Conservation (phyloP, 1,140 invertebrate species). For the Musca vetustissima region DNA sequence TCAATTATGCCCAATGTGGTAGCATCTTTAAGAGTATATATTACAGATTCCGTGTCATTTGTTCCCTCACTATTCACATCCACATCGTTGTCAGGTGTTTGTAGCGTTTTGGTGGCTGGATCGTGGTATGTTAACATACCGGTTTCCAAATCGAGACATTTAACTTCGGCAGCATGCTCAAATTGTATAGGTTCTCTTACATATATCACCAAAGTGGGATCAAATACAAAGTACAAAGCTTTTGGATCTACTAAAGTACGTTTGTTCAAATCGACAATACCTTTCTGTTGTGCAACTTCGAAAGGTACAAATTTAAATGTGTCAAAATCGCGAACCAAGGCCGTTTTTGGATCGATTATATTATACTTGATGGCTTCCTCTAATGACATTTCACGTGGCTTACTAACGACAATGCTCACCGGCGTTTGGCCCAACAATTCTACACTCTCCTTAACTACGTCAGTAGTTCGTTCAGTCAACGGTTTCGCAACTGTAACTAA, state of each 20-base stretch:
- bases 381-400: constrained; percentile 68
- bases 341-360: constrained; percentile 74
- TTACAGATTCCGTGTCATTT: constrained; percentile 55
- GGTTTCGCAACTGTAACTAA: constrained; percentile 73
- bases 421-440: constrained; percentile 51
- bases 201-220: constrained; percentile 72
- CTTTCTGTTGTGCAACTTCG: constrained; percentile 69
- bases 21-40: constrained; percentile 82
- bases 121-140: constrained; percentile 79
- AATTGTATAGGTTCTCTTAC: constrained; percentile 72
- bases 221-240: constrained; percentile 71
- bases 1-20: constrained; percentile 80
- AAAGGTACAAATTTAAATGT: constrained; percentile 74
- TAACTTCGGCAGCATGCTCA: constrained; percentile 74
- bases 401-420: constrained; percentile 56
- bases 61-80: constrained; percentile 40
- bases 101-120: constrained; percentile 24
- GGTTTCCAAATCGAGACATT: constrained; percentile 69
- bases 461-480: constrained; percentile 62
- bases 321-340: constrained; percentile 74
- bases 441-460: constrained; percentile 58
- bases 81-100: constrained; percentile 26
- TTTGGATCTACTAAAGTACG: constrained; percentile 62
- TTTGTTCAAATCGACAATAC: constrained; percentile 69
- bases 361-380: constrained; percentile 77